Base-by-base conservation (phyloP, 2,797 vertebrate genomes). In the Eptatretus atami region DNA sequence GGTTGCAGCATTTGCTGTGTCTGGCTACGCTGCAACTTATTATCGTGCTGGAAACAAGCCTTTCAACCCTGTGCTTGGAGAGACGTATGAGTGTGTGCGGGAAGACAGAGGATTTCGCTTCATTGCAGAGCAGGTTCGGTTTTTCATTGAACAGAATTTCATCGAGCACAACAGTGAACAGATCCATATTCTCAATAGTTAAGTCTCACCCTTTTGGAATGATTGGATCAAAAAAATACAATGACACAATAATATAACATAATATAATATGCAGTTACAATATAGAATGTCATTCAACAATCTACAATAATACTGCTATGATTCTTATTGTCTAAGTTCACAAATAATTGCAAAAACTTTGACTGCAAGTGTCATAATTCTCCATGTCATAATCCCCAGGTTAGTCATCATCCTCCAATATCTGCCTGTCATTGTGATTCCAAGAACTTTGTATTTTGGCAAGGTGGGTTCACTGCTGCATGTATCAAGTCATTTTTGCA, bases 41-140 rank as follows among this genome's bases (percentile, higher is more conserved):
- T 96, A 88, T 67, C 81, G 92, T 79, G 90, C 92, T 71, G 90
- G 90, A 80, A 95, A 87, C 74, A 98, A 98, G 78, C 92, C 92
- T 75, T 98, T 98, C 76, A 98, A 98, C 73, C 92, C 92, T 52
- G 72, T 98, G 65, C 88, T 98, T 8, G 92, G 90, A 71, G 90
- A 98, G 76, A 88, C 83, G 3, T 98, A 92, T 1, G 92, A 96
- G 78, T 92, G 85, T 78, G 83, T 98, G 70, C 78, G 92, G 69
- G 90, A 96, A 76, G 92, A 98, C 75, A 98, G 94, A 75, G 88
- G 92, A 72, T 85, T 95, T 75, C 79, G 90, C 71, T 98, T 95
- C 76, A 86, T 95, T 74, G 82, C 92, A 25, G 92, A 98, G 73
- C 92, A 98, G 81, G 92, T 90, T 73, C 63, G 53, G 60, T 65